These are phyloP conservation scores for Episyrphus balteatus DNA, from an alignment of 1,140 invertebrate genomes.

Conservation along the genomic window DNA sequence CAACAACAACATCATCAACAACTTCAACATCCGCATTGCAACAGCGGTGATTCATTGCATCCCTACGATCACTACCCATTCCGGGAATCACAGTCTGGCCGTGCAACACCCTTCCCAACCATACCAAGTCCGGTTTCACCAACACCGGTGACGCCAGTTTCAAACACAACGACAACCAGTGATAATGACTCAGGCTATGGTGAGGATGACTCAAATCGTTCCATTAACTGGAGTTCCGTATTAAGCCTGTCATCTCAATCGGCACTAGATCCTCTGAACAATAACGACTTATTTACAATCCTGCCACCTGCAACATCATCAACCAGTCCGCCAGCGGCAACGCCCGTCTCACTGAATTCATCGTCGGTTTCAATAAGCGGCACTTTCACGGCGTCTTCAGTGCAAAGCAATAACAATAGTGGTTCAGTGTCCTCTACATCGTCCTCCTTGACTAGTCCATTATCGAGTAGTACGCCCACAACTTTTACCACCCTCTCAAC, in stretches of 20 bases:
- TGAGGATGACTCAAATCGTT: conserved; percentile 60
- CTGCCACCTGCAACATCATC: conserved; percentile 22
- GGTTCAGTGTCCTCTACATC: conserved; percentile 5
- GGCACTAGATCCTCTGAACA: conserved; percentile 70
- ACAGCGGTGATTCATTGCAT: conserved; percentile 20
- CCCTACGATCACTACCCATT: conserved; percentile 42
- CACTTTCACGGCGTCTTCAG: conserved; percentile 16
- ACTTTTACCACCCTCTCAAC: conserved; percentile 32
- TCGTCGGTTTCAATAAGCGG: conserved; percentile 24
- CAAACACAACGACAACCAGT: conserved; percentile 23
- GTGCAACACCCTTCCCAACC: conserved; percentile 51
- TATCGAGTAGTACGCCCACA: conserved; percentile 28
- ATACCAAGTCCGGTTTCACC: conserved; percentile 5
- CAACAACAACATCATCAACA: not conserved
- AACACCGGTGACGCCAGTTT: conserved; percentile 7
- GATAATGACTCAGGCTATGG: conserved; percentile 65
- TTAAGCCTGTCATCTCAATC: conserved; percentile 73
- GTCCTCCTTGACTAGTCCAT: conserved; percentile 6
- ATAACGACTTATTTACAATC: conserved; percentile 54
- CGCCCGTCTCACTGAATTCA: conserved; percentile 17
- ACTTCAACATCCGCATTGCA: not conserved
- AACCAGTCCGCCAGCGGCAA: conserved; percentile 21
- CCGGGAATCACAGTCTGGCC: conserved; percentile 39
- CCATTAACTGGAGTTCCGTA: conserved; percentile 85
- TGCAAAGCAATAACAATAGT: conserved; percentile 4